Conservation (phyloP, 2,888 invertebrate species). For the Pemphredon lugubris region DNA sequence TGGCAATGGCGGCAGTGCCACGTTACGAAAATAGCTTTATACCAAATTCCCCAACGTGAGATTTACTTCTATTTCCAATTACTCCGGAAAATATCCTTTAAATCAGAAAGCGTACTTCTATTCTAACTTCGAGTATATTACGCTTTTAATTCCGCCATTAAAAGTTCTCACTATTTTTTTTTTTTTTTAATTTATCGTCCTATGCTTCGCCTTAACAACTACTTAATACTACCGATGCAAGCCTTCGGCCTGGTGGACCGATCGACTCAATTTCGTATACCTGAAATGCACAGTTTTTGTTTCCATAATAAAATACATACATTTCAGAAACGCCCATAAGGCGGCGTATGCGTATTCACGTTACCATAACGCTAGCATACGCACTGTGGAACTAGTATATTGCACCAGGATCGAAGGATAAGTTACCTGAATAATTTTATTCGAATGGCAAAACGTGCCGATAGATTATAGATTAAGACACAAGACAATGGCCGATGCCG, state of each 20-base stretch:
- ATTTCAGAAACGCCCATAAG: slow-evolving; percentile 67
- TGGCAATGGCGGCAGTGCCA: background rate
- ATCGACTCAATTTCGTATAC: slow-evolving; percentile 49
- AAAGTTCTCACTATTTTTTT: slow-evolving; percentile 38
- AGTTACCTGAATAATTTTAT: slow-evolving; percentile 9
- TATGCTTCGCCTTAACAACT: slow-evolving; percentile 40
- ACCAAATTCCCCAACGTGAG: background rate
- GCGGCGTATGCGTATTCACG: slow-evolving; percentile 62
- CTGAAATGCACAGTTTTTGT: slow-evolving; percentile 52
- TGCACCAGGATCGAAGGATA: slow-evolving; percentile 27
- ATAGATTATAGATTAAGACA: slow-evolving; percentile 9
- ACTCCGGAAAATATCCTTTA: background rate
- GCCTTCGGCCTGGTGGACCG: slow-evolving; percentile 16
- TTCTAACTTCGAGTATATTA: no score
- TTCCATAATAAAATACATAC: slow-evolving; percentile 75
- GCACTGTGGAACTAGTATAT: slow-evolving; percentile 51
- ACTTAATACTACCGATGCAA: slow-evolving; percentile 53
- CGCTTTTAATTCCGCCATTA: no score
- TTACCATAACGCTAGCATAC: slow-evolving; percentile 55
- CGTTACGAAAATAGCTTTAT: background rate
- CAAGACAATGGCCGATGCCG: no score
- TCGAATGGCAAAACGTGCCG: slow-evolving; percentile 27
- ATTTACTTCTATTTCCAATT: background rate
- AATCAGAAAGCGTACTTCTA: no score
- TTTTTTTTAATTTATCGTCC: slow-evolving; percentile 37